Evolutionary conservation across 1,140 invertebrate species (phyloP).

Genomic region (Heliconius nattereri): DNA sequence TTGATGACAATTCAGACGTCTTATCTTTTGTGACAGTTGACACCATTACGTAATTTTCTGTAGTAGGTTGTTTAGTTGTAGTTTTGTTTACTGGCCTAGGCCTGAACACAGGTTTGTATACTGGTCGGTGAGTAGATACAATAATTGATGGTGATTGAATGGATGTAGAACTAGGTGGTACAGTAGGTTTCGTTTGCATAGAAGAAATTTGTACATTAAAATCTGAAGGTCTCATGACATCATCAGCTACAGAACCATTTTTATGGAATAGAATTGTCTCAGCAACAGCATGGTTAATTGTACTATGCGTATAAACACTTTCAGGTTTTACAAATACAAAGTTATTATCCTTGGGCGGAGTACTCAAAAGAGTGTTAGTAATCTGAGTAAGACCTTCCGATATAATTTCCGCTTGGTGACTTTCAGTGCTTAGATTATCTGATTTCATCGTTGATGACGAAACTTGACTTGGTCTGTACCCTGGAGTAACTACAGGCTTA

Average conservation of each 20-base stretch:
- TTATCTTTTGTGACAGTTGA: constrained; percentile 69
- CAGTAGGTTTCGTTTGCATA: constrained; percentile 77
- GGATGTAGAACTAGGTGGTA: constrained; percentile 55
- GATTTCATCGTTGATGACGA: constrained; percentile 63
- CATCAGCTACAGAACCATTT: constrained; percentile 82
- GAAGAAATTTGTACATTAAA: constrained; percentile 78
- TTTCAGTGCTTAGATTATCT: constrained; percentile 64
- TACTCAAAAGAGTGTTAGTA: constrained; percentile 76
- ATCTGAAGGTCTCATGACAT: constrained; percentile 84
- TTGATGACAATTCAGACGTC: constrained; percentile 81
- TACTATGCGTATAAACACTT: constrained; percentile 71
- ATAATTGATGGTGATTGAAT: constrained; percentile 60
- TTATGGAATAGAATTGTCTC: constrained; percentile 85
- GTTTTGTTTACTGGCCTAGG: constrained; percentile 68
- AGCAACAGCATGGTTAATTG: constrained; percentile 82
- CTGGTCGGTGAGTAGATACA: constrained; percentile 66
- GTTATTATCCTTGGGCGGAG: constrained; percentile 66
- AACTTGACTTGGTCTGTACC: constrained; percentile 59
- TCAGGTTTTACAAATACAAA: constrained; percentile 72
- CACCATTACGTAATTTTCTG: constrained; percentile 66
- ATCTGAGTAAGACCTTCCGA: constrained; percentile 80
- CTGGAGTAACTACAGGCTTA: constrained; percentile 73
- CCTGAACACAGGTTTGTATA: constrained; percentile 74
- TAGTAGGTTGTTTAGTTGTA: constrained; percentile 49
- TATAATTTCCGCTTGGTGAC: constrained; percentile 62